Evolutionary conservation across 2,797 vertebrate genomes (phyloP), one percentile per base, ranked within the genome.

Genomic region (Lophius americanus): DNA sequence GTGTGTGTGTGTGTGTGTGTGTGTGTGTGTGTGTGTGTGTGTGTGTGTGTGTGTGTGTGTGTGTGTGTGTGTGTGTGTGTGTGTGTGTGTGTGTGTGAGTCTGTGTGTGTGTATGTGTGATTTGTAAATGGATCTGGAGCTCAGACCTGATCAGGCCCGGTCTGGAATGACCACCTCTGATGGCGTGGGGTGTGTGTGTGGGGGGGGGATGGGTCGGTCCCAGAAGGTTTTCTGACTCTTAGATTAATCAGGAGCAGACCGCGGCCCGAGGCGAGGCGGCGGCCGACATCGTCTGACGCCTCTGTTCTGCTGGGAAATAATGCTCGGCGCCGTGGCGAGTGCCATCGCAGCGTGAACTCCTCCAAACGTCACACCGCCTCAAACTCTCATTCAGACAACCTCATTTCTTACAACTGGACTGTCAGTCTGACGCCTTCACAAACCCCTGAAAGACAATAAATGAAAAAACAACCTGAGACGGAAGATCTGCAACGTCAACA

Each of bases 201-300:
- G 32, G 53, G 68, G 66, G 41, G 53, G 80, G 77, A 73, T 71
- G 87, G 70, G 84, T 85, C 84, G 76, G 75, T 23, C 23, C 23
- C 23, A 75, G 84, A 84, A 81, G 77, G 69, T 83, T 86, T 83
- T 82, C 84, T 91, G 88, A 85, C 90, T 86, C 87, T 74, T 60
- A 36, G 68, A 79, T 76, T 93, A 93, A 93, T 93, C 83, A 92
- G 62, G 86, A 90, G 65, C 92, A 94, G 91, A 86, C 87, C 13
- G 57, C 54, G 70, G 79, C 79, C 84, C 3, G 79, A 87, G 92
- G 92, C 87, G 32, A 85, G 58, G 83, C 72, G 58, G 74, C 62
- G 83, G 70, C 82, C 69, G 53, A 58, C 82, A 41, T 63, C 58
- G 79, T 59, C 85, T 86, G 88, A 91, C 84, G 87, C 88, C 88